Conservation (phyloP, 2,797 vertebrate species). For the Siniperca obscura region DNA sequence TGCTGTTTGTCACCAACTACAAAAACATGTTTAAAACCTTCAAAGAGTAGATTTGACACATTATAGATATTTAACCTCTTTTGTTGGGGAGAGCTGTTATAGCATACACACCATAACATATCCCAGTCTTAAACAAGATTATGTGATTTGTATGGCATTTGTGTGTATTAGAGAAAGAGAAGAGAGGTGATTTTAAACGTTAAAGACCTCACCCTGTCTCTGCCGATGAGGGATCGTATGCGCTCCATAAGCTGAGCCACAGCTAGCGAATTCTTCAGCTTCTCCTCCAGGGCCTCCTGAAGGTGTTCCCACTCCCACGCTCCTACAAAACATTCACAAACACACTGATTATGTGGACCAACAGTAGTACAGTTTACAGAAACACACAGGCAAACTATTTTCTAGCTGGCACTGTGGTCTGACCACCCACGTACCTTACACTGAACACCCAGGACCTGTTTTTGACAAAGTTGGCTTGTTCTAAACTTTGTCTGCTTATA, state of each 20-base stretch:
- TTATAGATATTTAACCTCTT: slow-evolving; percentile 53
- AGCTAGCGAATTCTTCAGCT: slow-evolving; percentile 90
- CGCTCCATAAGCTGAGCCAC: slow-evolving; percentile 91
- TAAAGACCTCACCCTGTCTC: slow-evolving; percentile 79
- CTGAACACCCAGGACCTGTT: slow-evolving; percentile 36
- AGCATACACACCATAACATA: not conserved
- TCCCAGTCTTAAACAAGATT: not conserved
- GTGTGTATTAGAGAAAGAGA: not conserved
- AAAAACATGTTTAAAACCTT: slow-evolving; percentile 44
- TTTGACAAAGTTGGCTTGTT: slow-evolving; percentile 49
- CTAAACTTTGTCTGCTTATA: slow-evolving; percentile 52
- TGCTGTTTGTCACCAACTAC: slow-evolving; percentile 26
- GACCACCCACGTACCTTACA: slow-evolving; percentile 55
- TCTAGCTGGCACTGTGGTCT: slow-evolving; percentile 35
- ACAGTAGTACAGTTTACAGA: slow-evolving; percentile 49
- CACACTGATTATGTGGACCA: slow-evolving; percentile 49
- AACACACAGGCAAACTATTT: slow-evolving; percentile 43
- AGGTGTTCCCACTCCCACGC: slow-evolving; percentile 94
- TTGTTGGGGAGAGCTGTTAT: not conserved
- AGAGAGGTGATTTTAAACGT: slow-evolving; percentile 3
- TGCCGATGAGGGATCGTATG: slow-evolving; percentile 90
- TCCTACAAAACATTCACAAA: slow-evolving; percentile 84
- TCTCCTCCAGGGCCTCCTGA: slow-evolving; percentile 92
- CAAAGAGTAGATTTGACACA: slow-evolving; percentile 29
- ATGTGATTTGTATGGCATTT: not conserved